Percentiles rank a stretch among this genome's conserved stretches.
Evolutionary conservation across 1,140 invertebrate genomes (phyloP).

Genomic region (Lethocerus indicus): DNA sequence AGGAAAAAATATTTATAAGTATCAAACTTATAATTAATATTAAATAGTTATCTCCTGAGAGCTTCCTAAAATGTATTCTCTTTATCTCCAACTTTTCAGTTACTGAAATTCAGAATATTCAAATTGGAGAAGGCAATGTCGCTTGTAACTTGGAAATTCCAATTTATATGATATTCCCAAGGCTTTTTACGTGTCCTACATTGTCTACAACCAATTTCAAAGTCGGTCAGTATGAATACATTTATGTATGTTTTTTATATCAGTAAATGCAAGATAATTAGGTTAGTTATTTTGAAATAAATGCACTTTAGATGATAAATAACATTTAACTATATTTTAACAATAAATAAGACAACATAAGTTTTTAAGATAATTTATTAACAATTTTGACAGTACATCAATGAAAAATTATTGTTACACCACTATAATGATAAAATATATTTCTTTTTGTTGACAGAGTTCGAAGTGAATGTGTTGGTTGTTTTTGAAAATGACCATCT

Average conservation of each 20-base stretch:
- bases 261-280: slow-evolving; percentile 3
- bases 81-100: slow-evolving; percentile 35
- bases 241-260: slow-evolving; percentile 3
- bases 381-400: too few species aligned
- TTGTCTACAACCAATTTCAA: slow-evolving; percentile 84
- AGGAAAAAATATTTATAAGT: neutral
- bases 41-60: neutral
- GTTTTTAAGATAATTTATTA: too few species aligned
- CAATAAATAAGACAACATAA: slow-evolving; percentile 2
- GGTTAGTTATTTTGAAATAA: neutral
- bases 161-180: slow-evolving; percentile 89
- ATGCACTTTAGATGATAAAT: neutral
- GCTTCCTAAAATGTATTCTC: neutral
- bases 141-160: slow-evolving; percentile 64
- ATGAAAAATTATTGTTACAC: too few species aligned
- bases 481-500: slow-evolving; percentile 87
- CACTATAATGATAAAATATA: slow-evolving; percentile 4
- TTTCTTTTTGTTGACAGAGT: slow-evolving; percentile 58
- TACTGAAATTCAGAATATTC: slow-evolving; percentile 95
- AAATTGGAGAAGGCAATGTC: slow-evolving; percentile 88
- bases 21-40: neutral
- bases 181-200: slow-evolving; percentile 89
- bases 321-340: neutral
- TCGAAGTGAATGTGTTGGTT: slow-evolving; percentile 87
- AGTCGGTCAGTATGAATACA: slow-evolving; percentile 55